These are phyloP conservation scores for Leptinotarsa undecemlineata DNA, from an alignment of 1,140 invertebrate genomes.

Conservation along the genomic window DNA sequence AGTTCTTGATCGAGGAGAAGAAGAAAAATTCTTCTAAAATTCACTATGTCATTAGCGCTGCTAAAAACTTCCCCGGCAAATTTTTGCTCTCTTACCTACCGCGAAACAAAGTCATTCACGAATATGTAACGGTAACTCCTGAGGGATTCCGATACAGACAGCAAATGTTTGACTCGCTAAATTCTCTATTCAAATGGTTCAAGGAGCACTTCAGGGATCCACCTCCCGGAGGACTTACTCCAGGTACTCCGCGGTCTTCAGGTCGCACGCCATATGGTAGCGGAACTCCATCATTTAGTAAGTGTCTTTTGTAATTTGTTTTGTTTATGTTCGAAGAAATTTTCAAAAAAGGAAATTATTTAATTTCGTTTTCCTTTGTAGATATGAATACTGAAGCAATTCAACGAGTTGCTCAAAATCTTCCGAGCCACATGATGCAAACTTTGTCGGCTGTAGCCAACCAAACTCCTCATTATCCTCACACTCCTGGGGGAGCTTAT, in stretches of 20 bases:
- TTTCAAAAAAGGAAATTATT: too few relatives aligned
- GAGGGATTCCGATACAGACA: slow-evolving; percentile 92
- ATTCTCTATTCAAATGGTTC: slow-evolving; percentile 91
- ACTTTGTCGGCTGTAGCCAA: slow-evolving; percentile 68
- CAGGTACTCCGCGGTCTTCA: too few relatives aligned
- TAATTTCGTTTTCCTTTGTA: slow-evolving; percentile 33
- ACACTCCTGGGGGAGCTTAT: slow-evolving; percentile 64
- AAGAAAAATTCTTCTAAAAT: slow-evolving; percentile 84
- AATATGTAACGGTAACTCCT: slow-evolving; percentile 88
- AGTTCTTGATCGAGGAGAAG: slow-evolving; percentile 84
- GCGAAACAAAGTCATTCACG: slow-evolving; percentile 79
- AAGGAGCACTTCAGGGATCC: slow-evolving; percentile 96
- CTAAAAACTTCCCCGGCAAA: slow-evolving; percentile 90
- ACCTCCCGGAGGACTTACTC: slow-evolving; percentile 72
- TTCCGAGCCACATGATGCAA: slow-evolving; percentile 75
- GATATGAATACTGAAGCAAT: slow-evolving; percentile 71
- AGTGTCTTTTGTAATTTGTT: background rate
- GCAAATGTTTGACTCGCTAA: slow-evolving; percentile 84
- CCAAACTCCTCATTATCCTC: slow-evolving; percentile 71
- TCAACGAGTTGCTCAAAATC: slow-evolving; percentile 72
- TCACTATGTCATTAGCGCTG: slow-evolving; percentile 87
- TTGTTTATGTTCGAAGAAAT: too few relatives aligned
- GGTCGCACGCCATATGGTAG: too few relatives aligned
- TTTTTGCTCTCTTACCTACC: slow-evolving; percentile 95
- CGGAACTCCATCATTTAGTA: slow-evolving; percentile 46